Percentiles rank a stretch among this genome's conserved stretches.
phyloP scores from a whole-genome alignment of 92 coral and sea anemone species.

The Porites divaricata region DNA sequence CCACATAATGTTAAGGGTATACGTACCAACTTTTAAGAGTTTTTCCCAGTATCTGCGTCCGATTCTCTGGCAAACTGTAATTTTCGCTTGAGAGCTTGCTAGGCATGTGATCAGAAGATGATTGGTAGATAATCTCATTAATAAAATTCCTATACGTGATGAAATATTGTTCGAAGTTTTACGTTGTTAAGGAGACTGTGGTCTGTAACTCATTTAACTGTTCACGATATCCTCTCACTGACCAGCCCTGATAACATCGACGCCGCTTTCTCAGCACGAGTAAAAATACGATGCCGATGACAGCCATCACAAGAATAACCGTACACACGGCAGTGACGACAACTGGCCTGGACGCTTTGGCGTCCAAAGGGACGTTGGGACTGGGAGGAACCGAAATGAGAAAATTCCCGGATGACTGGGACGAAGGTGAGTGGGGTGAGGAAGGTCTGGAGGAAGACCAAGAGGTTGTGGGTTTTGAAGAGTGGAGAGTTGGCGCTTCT shows the following conservation, averaged over 20 bases:
- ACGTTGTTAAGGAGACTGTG: not conserved
- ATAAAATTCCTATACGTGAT: not conserved
- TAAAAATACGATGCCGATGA: constrained; percentile 17
- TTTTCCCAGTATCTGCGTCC: too few relatives aligned
- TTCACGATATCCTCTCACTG: constrained; percentile 22
- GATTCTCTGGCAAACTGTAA: too few relatives aligned
- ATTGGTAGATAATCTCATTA: not conserved
- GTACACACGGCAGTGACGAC: constrained; percentile 19
- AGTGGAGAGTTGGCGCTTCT: constrained; percentile 1
- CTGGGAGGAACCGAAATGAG: not conserved
- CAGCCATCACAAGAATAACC: constrained; percentile 8
- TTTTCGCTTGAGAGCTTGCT: not conserved
- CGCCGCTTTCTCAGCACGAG: constrained; percentile 8
- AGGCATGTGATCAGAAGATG: not conserved
- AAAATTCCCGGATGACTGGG: not conserved
- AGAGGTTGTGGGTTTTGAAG: not conserved
- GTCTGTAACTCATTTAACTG: constrained; percentile 13
- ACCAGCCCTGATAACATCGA: constrained; percentile 9
- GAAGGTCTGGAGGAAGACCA: not conserved
- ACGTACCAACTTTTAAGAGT: too few relatives aligned
- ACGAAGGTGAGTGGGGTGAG: not conserved
- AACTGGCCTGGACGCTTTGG: constrained; percentile 9
- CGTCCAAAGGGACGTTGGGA: not conserved
- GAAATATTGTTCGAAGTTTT: not conserved
- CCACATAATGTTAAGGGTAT: not conserved